Evolutionary conservation across 2,888 invertebrate genomes (phyloP), one percentile per base, ranked within the genome.

Genomic region (Ypsolopha scabrella): DNA sequence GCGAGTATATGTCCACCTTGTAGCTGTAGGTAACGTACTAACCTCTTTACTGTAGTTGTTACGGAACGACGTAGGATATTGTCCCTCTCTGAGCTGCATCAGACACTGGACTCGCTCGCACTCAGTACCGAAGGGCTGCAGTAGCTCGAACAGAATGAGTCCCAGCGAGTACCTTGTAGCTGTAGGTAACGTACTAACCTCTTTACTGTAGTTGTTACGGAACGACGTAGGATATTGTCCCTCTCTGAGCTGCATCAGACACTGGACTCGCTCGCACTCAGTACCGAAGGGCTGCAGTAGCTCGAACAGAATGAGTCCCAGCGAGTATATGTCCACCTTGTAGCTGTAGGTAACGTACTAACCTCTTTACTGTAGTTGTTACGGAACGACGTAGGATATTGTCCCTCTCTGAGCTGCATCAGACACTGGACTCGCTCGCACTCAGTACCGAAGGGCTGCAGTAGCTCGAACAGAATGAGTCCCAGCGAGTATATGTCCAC

Each of bases 401-500:
- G 73, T 3, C 90, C 89, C 47, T 89, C 87, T 50, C 94, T 88
- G 41, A 94, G 83, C 56, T 89, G 81, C 51, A 89, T 85, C 50
- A 96, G 78, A 7, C 91, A 90, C 41, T 87, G 75, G 55, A 93
- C 88, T 51, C 98, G 88, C 80, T 99, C 99, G 90, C 96, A 93
- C 75, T 96, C 94, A 0, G 99, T 99, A 9, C 86, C 80, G 75
- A 99, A 98, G 14, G 96, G 95, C 50, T 94, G 92, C 43, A 98
- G 85, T 53, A 99, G 73, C 80, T 99, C 99, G 73, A 97, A 96
- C 58, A 98, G 90, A 56, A 99, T 97, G 54, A 99, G 88, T 0
- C 98, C 98, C 57, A 98, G 85, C 0, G 98, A 96, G 83, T 94
- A 98, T 54, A 98, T 97, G 76, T 98, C 98, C 51, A 98, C 97